Evolutionary conservation across 2,888 invertebrate genomes (phyloP).

Genomic region (Drosophila aldrichi): DNA sequence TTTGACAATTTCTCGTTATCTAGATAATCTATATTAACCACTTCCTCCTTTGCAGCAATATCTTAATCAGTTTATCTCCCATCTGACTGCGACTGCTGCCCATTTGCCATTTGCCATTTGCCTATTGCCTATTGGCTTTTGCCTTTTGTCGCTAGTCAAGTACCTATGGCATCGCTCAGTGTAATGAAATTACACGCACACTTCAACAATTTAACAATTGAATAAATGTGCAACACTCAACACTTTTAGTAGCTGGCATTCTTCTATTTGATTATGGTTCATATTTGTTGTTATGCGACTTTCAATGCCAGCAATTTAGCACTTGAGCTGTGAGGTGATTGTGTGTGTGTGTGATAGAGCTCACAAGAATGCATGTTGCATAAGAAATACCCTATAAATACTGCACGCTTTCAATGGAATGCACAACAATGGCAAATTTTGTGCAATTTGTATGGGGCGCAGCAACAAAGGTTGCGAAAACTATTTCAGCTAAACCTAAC

Average conservation of each 20-base stretch:
- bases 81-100: constrained; percentile 16
- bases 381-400: constrained; percentile 36
- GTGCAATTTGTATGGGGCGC: constrained; percentile 50
- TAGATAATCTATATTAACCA: constrained; percentile 28
- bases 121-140: not conserved
- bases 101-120: constrained; percentile 24
- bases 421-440: constrained; percentile 58
- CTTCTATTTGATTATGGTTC: constrained; percentile 65
- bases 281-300: constrained; percentile 22
- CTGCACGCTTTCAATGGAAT: constrained; percentile 28
- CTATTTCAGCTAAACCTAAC: constrained; percentile 47
- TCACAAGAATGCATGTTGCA: constrained; percentile 31
- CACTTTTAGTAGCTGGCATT: constrained; percentile 36
- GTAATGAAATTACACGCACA: constrained; percentile 77
- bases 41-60: constrained; percentile 33
- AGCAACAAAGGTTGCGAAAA: constrained; percentile 46
- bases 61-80: constrained; percentile 51
- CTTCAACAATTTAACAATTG: constrained; percentile 75
- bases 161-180: constrained; percentile 30
- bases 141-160: constrained; percentile 47
- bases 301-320: constrained; percentile 72
- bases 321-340: constrained; percentile 45
- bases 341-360: constrained; percentile 20
- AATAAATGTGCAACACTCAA: constrained; percentile 47
- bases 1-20: constrained; percentile 6